Base-by-base conservation (phyloP, 2,888 invertebrate genomes). In the Tridacna crocea region DNA sequence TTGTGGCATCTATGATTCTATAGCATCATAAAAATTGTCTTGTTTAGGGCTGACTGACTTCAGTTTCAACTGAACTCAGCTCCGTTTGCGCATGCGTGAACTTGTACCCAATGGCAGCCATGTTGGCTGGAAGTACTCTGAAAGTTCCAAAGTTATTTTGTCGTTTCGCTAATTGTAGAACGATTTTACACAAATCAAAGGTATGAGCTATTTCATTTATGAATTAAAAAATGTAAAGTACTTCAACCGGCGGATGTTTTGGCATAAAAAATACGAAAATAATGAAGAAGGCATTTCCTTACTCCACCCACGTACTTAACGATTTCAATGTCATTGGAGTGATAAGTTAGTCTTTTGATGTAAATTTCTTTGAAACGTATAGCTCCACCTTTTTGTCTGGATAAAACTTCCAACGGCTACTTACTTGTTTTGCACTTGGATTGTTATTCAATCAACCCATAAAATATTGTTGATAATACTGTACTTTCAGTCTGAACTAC, bases 91-190 rank as follows among this genome's bases (percentile, higher is more conserved):
- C 79, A 73, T 75, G 78, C 75, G 74, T 75, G 17, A 60, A 13
- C 8, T 22, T 47, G 12, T n/a, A 8, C 15, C 70, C 78, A 74
- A 83, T 83, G 80, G 83, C 84, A 81, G 84, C 83, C 79, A 85
- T 83, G 82, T 80, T 83, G 82, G 81, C 80, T 76, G 81, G 83
- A 77, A 77, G 72, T 74, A 76, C 84, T 78, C 87, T 89, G 85
- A 84, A 85, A 83, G 70, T 92, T 73, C 89, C 90, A 82, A 90
- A 89, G 72, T 83, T 88, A 77, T 82, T 87, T 76, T 88, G 90
- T 80, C 88, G 88, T 77, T 86, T 91, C 85, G 79, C 89, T 26
- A 82, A 84, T 63, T 87, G 85, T 74, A 87, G 78, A 63, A 76
- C 84, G 27, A 75, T 80, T 74, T 75, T 82, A 61, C 48, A 61